Evolutionary conservation across 2,797 vertebrate genomes (phyloP).

Genomic region (Lagodon rhomboides): DNA sequence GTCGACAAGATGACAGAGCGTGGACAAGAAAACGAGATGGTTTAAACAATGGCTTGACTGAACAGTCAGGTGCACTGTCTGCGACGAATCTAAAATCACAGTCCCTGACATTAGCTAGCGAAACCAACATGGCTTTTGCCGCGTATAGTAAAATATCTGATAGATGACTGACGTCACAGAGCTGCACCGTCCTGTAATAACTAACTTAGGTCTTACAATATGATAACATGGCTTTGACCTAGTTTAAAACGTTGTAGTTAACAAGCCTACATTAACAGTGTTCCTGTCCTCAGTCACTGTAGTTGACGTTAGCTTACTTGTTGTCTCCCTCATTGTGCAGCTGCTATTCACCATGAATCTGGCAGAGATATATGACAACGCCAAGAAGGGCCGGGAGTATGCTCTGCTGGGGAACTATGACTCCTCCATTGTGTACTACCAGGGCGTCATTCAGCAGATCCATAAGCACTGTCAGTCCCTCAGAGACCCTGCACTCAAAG

Average conservation of each 20-base stretch:
- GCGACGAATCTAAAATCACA: constrained; percentile 35
- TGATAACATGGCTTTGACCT: not conserved
- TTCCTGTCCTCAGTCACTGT: not conserved
- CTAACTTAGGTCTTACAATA: not conserved
- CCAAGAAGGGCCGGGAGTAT: constrained; percentile 96
- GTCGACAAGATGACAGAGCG: not conserved
- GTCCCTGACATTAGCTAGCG: constrained; percentile 34
- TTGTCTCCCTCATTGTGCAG: constrained; percentile 31
- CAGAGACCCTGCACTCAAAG: constrained; percentile 92
- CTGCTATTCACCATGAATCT: constrained; percentile 91
- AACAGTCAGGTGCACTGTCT: not conserved
- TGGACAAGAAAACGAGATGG: not conserved
- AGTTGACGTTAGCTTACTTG: not conserved
- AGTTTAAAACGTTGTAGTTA: not conserved
- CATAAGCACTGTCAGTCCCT: constrained; percentile 92
- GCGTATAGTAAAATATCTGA: not conserved
- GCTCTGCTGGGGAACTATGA: constrained; percentile 98
- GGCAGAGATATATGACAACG: constrained; percentile 96
- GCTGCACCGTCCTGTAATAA: not conserved
- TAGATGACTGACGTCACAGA: not conserved
- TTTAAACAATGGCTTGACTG: constrained; percentile 41
- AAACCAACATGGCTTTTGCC: constrained; percentile 11
- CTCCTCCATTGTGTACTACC: constrained; percentile 96
- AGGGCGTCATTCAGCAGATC: constrained; percentile 97
- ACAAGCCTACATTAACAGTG: not conserved